Evolutionary conservation across 23 tunicate genomes (phyloP).

Genomic region (Trididemnum clinides): DNA sequence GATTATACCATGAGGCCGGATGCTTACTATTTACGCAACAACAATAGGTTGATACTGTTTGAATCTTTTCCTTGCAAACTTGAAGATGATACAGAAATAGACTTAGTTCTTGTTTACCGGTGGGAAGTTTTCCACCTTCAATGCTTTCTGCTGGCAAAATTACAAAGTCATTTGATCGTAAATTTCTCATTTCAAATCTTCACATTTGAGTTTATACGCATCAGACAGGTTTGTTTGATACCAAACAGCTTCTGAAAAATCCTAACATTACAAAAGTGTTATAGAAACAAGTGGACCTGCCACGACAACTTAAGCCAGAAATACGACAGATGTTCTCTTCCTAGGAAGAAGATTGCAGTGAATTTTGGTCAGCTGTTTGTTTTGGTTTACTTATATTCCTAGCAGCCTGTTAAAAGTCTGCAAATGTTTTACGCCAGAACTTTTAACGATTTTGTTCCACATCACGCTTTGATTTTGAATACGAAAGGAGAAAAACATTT

Average conservation of each 20-base stretch:
- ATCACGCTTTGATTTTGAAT: too few species aligned
- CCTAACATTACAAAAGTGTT: not conserved
- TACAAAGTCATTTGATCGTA: not conserved
- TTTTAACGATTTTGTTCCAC: too few species aligned
- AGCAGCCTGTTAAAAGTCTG: too few species aligned
- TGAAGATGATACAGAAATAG: not conserved
- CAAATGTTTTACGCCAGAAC: too few species aligned
- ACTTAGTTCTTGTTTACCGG: not conserved
- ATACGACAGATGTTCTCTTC: too few species aligned
- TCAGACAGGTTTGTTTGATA: not conserved
- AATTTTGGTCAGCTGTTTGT: too few species aligned
- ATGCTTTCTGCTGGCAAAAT: not conserved
- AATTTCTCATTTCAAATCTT: not conserved
- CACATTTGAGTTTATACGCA: not conserved
- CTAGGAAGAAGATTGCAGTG: too few species aligned
- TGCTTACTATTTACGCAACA: not conserved
- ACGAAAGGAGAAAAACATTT: too few species aligned
- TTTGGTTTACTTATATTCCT: too few species aligned
- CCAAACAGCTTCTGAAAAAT: not conserved
- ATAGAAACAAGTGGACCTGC: too few species aligned
- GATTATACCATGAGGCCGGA: not conserved
- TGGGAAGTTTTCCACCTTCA: slow-evolving; percentile 10
- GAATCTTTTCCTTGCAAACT: not conserved
- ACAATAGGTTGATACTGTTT: not conserved
- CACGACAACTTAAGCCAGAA: too few species aligned